These are phyloP conservation scores for Pimephales promelas DNA, from an alignment of 2,113 vertebrate genomes.

Conservation along the genomic window DNA sequence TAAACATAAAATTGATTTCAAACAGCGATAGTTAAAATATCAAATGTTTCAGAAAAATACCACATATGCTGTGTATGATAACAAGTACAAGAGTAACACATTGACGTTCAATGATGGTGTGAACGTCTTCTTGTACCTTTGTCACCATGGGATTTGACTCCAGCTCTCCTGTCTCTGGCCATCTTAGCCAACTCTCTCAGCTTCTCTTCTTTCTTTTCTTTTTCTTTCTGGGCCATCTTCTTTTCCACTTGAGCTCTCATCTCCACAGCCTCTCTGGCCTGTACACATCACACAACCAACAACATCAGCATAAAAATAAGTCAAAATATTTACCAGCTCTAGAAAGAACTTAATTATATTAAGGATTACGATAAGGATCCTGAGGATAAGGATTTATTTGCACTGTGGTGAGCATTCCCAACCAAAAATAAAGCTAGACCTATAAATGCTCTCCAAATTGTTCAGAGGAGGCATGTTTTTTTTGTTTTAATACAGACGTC, in stretches of 20 bases:
- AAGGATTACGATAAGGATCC: no score
- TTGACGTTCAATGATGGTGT: neutral
- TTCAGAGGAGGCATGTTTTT: neutral
- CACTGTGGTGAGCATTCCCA: neutral
- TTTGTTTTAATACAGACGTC: neutral
- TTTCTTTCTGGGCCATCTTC: slow-evolving; percentile 99
- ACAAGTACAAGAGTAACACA: neutral
- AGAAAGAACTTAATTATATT: neutral
- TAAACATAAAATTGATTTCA: neutral
- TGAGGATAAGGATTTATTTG: neutral
- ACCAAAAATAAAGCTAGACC: neutral
- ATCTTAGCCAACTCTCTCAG: slow-evolving; percentile 95
- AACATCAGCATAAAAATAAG: neutral
- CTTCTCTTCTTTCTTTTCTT: slow-evolving; percentile 98
- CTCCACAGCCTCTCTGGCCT: slow-evolving; percentile 98
- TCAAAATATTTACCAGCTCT: neutral
- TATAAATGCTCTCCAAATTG: neutral
- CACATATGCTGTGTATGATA: neutral
- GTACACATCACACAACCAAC: slow-evolving; percentile 5
- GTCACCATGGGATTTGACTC: slow-evolving; percentile 93
- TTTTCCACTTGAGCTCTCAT: slow-evolving; percentile 98
- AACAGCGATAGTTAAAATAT: neutral
- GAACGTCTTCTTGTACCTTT: slow-evolving; percentile 78
- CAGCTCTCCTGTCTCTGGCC: slow-evolving; percentile 93
- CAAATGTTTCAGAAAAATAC: neutral